Conservation (phyloP, 1,140 invertebrate genomes). For the Cyclina sinensis region DNA sequence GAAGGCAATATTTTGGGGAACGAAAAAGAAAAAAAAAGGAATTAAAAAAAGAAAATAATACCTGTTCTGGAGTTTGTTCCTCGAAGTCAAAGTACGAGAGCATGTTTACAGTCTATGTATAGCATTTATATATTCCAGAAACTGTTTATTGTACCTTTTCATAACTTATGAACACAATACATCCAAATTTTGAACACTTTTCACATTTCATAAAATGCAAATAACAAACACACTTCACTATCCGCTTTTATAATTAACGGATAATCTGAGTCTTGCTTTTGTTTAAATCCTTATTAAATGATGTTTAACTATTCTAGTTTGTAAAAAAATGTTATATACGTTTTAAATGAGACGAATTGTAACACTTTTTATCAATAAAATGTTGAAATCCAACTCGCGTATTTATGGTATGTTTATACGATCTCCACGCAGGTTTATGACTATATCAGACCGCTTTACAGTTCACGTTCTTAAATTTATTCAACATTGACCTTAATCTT, state of each 20-base stretch:
- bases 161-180: neutral
- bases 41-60: too few species aligned
- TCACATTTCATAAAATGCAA: too few species aligned
- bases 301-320: too few species aligned
- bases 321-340: too few species aligned
- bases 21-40: too few species aligned
- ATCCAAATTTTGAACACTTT: neutral
- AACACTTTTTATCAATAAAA: neutral
- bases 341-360: too few species aligned
- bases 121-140: neutral
- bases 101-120: neutral
- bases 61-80: slow-evolving; percentile 47
- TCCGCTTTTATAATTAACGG: too few species aligned
- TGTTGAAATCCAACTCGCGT: neutral
- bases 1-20: too few species aligned
- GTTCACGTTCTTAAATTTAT: slow-evolving; percentile 30
- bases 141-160: neutral
- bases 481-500: slow-evolving; percentile 54
- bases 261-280: too few species aligned
- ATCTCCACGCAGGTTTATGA: neutral
- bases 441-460: slow-evolving; percentile 15
- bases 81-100: slow-evolving; percentile 14
- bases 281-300: too few species aligned
- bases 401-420: slow-evolving; percentile 18
- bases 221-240: too few species aligned